A percentile compares a stretch with the other conserved stretches of the same genome.
Conservation (phyloP, 2,113 vertebrate genomes). For the Indri indri region DNA sequence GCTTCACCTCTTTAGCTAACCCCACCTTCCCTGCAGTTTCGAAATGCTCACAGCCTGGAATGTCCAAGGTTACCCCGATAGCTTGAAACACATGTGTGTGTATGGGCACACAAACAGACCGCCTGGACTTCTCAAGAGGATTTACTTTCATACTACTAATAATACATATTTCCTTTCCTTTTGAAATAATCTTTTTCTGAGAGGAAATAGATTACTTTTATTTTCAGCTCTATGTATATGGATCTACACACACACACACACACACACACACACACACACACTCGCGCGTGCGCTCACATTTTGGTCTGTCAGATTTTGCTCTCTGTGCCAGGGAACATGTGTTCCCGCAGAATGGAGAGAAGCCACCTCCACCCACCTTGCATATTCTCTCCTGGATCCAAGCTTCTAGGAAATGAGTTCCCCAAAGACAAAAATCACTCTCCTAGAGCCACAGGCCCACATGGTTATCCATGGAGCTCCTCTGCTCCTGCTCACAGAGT, state of each 20-base stretch:
- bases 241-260: conserved; percentile 49
- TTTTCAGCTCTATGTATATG: conserved; percentile 77
- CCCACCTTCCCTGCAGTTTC: neutral
- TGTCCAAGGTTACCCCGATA: neutral
- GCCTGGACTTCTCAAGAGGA: neutral
- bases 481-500: conserved; percentile 51
- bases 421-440: conserved; percentile 63
- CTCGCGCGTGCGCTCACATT: conserved; percentile 48
- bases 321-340: conserved; percentile 79
- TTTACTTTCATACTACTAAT: neutral
- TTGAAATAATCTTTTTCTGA: conserved; percentile 59
- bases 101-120: neutral
- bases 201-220: conserved; percentile 74
- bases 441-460: conserved; percentile 63
- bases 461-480: conserved; percentile 39
- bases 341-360: conserved; percentile 79
- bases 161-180: conserved; percentile 52
- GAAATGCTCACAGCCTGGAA: neutral
- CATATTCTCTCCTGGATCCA: conserved; percentile 81
- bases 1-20: neutral
- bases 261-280: conserved; percentile 11
- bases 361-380: conserved; percentile 81
- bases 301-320: conserved; percentile 77
- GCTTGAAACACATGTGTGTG: neutral
- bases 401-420: conserved; percentile 81